Evolutionary conservation across 2,113 vertebrate species (phyloP).

Genomic region (Crotalus horridus): DNA sequence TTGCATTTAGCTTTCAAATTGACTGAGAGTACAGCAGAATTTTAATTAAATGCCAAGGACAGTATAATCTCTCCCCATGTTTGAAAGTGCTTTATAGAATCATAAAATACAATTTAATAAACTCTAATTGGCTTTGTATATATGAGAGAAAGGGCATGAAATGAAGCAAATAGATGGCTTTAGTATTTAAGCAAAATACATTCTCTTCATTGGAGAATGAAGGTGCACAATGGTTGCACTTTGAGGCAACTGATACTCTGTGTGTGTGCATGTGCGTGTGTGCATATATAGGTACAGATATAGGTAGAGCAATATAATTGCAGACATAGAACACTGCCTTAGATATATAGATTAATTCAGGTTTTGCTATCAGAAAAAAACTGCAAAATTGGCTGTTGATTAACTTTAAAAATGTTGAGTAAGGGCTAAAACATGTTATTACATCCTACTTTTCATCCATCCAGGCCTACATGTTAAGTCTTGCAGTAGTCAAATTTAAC

Average conservation of each 20-base stretch:
- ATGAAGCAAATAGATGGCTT: neutral
- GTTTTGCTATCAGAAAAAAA: neutral
- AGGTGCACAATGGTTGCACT: neutral
- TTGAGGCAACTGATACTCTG: neutral
- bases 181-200: neutral
- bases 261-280: no score
- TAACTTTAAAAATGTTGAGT: neutral
- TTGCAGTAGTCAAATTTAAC: neutral
- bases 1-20: neutral
- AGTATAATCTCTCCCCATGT: neutral
- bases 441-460: neutral
- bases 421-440: neutral
- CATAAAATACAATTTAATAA: neutral
- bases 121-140: neutral
- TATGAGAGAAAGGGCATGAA: neutral
- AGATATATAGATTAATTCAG: neutral
- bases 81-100: neutral
- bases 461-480: neutral
- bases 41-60: neutral
- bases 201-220: neutral
- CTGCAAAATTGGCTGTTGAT: neutral
- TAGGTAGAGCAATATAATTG: neutral
- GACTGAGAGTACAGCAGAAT: neutral
- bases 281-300: neutral
- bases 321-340: neutral